Evolutionary conservation across 2,113 vertebrate species (phyloP).

Genomic region (Benitochromis conjunctus): DNA sequence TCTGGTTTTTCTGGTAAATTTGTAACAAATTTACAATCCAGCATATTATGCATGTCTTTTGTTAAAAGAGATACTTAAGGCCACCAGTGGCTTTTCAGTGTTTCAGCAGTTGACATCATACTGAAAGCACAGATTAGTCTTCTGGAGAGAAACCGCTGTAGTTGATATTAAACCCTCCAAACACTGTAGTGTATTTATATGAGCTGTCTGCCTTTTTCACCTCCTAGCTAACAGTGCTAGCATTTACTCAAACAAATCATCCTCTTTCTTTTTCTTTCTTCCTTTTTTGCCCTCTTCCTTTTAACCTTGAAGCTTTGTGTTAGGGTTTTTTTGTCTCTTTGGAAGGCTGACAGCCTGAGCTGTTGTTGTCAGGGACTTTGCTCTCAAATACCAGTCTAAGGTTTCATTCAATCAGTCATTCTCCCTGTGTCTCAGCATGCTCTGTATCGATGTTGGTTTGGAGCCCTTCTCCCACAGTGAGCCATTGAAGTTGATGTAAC

Average conservation of each 20-base stretch:
- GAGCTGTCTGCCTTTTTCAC: neutral
- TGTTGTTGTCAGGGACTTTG: conserved; percentile 46
- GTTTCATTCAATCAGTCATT: conserved; percentile 64
- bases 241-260: conserved; percentile 33
- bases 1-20: neutral
- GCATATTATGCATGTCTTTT: neutral
- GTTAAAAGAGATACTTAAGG: neutral
- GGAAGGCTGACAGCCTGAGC: conserved; percentile 22
- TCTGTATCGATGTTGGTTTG: conserved; percentile 39
- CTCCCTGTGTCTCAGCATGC: conserved; percentile 48
- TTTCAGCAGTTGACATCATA: neutral
- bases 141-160: neutral
- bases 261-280: neutral
- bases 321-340: conserved; percentile 11
- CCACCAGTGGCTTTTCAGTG: neutral
- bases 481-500: conserved; percentile 36
- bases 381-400: conserved; percentile 49
- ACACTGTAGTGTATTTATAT: neutral
- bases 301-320: conserved; percentile 24
- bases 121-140: neutral
- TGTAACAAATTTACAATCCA: neutral
- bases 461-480: conserved; percentile 36
- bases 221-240: conserved; percentile 26
- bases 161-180: conserved; percentile 9
- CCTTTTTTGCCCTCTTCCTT: neutral